Percentiles rank a stretch among this genome's conserved stretches.
phyloP scores from a whole-genome alignment of 2,113 vertebrate genomes.

The Panthera uncia region DNA sequence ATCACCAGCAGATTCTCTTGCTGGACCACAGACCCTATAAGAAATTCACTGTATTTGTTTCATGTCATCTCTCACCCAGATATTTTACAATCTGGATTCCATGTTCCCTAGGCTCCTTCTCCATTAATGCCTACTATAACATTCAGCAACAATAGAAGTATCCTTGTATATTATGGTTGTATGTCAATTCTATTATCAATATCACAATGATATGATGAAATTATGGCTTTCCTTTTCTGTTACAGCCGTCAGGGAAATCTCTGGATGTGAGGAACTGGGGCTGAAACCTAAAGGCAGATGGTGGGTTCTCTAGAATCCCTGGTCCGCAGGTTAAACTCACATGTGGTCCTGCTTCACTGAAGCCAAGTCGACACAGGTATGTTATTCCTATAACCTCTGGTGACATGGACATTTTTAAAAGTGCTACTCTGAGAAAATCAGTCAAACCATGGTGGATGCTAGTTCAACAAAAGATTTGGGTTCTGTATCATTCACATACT shows the following conservation, averaged over 20 bases:
- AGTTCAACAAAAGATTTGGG: neutral
- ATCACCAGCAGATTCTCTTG: neutral
- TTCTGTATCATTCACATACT: neutral
- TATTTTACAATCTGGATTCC: neutral
- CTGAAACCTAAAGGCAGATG: neutral
- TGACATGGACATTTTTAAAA: neutral
- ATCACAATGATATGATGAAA: too few relatives aligned
- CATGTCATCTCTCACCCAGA: neutral
- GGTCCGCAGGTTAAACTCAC: too few relatives aligned
- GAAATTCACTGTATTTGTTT: neutral
- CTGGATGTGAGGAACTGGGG: too few relatives aligned
- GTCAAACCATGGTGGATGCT: neutral
- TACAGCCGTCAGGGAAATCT: neutral
- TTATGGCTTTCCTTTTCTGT: neutral
- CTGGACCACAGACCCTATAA: too few relatives aligned
- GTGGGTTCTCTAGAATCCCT: neutral
- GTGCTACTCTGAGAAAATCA: neutral
- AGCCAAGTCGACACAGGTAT: neutral
- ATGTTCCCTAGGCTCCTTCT: neutral
- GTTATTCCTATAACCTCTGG: neutral
- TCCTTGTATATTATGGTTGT: neutral
- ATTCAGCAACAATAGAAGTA: neutral
- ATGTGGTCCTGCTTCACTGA: fast-evolving
- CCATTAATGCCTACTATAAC: neutral
- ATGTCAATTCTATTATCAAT: neutral